phyloP scores from a whole-genome alignment of 2,797 vertebrate genomes.

The Avahi laniger region DNA sequence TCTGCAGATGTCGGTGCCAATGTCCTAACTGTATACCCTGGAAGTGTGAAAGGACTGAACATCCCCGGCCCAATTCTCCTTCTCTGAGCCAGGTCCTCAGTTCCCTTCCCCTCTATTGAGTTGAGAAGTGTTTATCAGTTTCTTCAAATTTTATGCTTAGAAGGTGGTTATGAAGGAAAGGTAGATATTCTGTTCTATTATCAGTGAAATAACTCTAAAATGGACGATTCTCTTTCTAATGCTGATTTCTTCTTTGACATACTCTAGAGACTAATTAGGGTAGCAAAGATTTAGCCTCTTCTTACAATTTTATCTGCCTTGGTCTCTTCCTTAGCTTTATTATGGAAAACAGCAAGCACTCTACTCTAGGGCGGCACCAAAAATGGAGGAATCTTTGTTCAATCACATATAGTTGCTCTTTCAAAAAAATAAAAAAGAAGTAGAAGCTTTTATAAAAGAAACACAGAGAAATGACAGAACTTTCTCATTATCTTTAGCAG shows the following conservation, averaged over 20 bases:
- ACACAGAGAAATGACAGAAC: not conserved
- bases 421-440: not conserved
- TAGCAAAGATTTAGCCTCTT: not conserved
- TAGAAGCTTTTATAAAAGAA: not conserved
- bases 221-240: not conserved
- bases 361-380: not conserved
- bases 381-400: not conserved
- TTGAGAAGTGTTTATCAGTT: not conserved
- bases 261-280: not conserved
- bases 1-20: not conserved
- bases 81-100: not conserved
- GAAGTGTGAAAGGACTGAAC: not conserved
- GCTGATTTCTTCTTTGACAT: not conserved
- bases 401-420: not conserved
- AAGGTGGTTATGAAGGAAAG: not conserved
- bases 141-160: not conserved
- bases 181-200: not conserved
- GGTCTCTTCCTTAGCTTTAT: not conserved
- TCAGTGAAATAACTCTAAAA: not conserved
- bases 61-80: not conserved
- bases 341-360: not conserved
- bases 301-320: not conserved
- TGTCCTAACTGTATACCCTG: not conserved
- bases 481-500: not conserved
- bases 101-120: accelerated